Base-by-base conservation (phyloP, 2,113 vertebrate species). In the Protobothrops mucrosquamatus region DNA sequence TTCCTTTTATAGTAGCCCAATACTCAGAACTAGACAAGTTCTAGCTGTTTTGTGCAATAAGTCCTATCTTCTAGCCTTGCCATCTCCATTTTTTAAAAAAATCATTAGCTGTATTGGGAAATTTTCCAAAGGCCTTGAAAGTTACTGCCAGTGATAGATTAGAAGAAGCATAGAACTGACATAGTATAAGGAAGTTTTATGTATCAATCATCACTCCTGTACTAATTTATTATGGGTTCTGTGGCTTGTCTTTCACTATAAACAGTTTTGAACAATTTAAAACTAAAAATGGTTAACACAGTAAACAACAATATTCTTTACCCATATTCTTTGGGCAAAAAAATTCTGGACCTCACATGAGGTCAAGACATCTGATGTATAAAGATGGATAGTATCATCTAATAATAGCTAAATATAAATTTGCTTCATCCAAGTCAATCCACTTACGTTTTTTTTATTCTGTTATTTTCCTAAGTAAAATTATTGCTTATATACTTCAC, bases 251-350 rank as follows among this genome's bases (percentile, higher is more conserved):
- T 86, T 74, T 96, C 93, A 92, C 29, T n/a, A 10, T 81, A 52
- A 56, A 2, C 23, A 54, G 43, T 85, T 51, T n/a, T 43, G 92
- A 88, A 91, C 88, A 52, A 59, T 93, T 91, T 57, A 46, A 59
- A 95, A 34, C 94, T 85, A 91, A 92, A 93, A 93, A 22, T 57
- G 29, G 54, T 91, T 57, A 95, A 81, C 39, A 20, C 69, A 86
- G 20, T 6, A 46, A 54, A 91, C 52, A 91, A 64, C 51, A 95
- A 24, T 69, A 61, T 69, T 69, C 29, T 69, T 34, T 69, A 15
- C 4, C 12, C 64, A 29, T 39, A 52, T 87, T 39, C 48, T 34
- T 52, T 54, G 74, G 46, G 54, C 46, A 91, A 61, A 91, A 91
- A 26, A 14, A 29, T 93, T 93, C 56, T 92, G n/a, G 69, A 61